Base-by-base conservation (phyloP, 2,888 invertebrate genomes). In the Leucozona laternaria region DNA sequence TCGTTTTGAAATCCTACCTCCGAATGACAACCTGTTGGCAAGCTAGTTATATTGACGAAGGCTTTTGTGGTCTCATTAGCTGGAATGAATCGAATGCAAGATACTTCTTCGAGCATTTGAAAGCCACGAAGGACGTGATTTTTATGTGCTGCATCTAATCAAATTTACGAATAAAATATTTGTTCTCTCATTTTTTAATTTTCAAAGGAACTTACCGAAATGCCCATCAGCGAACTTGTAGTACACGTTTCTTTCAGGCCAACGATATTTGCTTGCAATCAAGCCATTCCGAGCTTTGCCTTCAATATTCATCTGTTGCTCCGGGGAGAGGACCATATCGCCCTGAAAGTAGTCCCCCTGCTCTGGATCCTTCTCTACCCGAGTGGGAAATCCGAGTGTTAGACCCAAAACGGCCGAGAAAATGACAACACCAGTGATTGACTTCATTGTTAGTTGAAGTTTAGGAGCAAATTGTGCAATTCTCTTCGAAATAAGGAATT, bases 31-130 rank as follows among this genome's bases (percentile, higher is more conserved):
- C 68, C 68, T 10, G 68, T 68, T 2, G 31, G 25, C 0, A 88
- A 58, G 0, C 90, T 89, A 0, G 90, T 91, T 0, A 92, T 89
- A 60, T 89, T 89, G 3, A 92, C 88, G 73, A 88, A 91, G 50
- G 88, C 88, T 0, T 60, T 28, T 34, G 89, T 89, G 48, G 89
- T 88, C 0, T 94, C 93, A 0, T 92, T 93, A 88, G 95, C 94
- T 0, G 94, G 95, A 20, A 95, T 94, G 90, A 96, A 97, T 76
- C 94, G 93, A 11, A 97, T 93, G 89, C 97, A 97, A 0, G 96
- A 96, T 88, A 94, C 93, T 11, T 94, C 94, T 89, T 96, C 96
- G 90, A 96, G 95, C 80, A 95, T 94, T 0, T 94, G 94, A 90
- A 97, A 96, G 0, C 96, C 96, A 34, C 93, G 94, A 90, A 94